phyloP scores from a whole-genome alignment of 2,888 invertebrate species.

The Pocota personata region DNA sequence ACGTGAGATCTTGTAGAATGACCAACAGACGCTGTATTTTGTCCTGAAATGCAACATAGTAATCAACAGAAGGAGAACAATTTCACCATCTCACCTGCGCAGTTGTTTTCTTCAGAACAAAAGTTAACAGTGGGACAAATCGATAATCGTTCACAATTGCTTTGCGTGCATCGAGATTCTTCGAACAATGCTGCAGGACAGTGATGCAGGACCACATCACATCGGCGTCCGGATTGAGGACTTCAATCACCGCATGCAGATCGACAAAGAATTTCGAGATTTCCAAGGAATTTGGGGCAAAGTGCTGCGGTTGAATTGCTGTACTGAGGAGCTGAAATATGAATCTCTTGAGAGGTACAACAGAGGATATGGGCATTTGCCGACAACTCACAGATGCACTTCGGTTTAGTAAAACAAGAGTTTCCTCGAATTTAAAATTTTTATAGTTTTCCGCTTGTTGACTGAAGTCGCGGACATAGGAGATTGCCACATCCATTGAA shows the following conservation, averaged over 20 bases:
- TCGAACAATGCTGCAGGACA: constrained; percentile 79
- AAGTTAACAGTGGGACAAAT: constrained; percentile 79
- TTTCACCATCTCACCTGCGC: constrained; percentile 69
- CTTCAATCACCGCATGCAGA: constrained; percentile 79
- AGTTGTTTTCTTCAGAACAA: constrained; percentile 77
- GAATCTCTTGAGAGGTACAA: neutral
- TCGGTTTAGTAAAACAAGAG: constrained; percentile 79
- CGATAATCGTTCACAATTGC: constrained; percentile 79
- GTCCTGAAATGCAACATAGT: constrained; percentile 72
- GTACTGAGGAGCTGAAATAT: constrained; percentile 76
- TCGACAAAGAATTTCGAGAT: constrained; percentile 80
- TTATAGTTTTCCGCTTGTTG: constrained; percentile 77
- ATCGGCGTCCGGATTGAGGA: constrained; percentile 78
- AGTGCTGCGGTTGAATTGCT: constrained; percentile 77
- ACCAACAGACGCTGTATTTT: constrained; percentile 77
- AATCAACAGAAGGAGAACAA: too few species aligned
- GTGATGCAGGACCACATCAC: constrained; percentile 79
- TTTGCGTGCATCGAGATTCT: constrained; percentile 78
- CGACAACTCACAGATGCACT: constrained; percentile 76
- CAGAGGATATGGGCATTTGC: neutral
- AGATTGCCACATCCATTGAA: constrained; percentile 75
- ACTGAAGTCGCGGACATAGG: constrained; percentile 80
- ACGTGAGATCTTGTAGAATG: constrained; percentile 87
- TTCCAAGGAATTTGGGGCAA: constrained; percentile 78
- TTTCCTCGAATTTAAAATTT: constrained; percentile 77